These are phyloP conservation scores for Drosophila littoralis DNA, from an alignment of 1,140 invertebrate species.

Conservation along the genomic window DNA sequence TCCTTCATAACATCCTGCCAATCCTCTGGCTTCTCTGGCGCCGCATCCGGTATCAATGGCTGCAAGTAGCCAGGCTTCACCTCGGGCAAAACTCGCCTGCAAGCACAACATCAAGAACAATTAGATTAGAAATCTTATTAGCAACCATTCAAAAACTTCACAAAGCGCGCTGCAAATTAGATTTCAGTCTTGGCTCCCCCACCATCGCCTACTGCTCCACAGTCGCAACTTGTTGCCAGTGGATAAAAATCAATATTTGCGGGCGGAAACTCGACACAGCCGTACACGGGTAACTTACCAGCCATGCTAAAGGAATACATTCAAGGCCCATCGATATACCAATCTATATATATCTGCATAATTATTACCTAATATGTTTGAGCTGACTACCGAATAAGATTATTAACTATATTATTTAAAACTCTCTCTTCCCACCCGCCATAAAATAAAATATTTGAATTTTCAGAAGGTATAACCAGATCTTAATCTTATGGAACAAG, in stretches of 20 bases:
- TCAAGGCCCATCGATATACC: too few species aligned
- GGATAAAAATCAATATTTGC: conserved; percentile 41
- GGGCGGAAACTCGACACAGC: too few species aligned
- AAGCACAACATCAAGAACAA: conserved; percentile 66
- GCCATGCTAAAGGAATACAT: too few species aligned
- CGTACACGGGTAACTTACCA: too few species aligned
- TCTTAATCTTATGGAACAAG: too few species aligned
- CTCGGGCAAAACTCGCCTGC: conserved; percentile 91
- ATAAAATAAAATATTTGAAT: too few species aligned
- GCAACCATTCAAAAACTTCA: conserved; percentile 43
- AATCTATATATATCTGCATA: too few species aligned
- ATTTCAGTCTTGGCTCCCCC: conserved; percentile 5
- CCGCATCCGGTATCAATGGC: conserved; percentile 91
- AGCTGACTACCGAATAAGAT: too few species aligned
- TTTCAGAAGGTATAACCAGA: too few species aligned
- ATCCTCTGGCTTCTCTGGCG: conserved; percentile 92
- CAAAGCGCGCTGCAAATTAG: conserved; percentile 47
- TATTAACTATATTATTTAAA: too few species aligned
- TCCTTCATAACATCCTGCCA: conserved; percentile 96
- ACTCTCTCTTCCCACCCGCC: too few species aligned
- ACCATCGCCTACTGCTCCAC: neutral
- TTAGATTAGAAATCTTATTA: conserved; percentile 51
- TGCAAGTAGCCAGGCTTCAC: conserved; percentile 94
- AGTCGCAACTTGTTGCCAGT: conserved; percentile 28
- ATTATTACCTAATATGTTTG: too few species aligned